Conservation (phyloP, 92 coral and sea anemone genomes). For the Epizoanthus stellaris region DNA sequence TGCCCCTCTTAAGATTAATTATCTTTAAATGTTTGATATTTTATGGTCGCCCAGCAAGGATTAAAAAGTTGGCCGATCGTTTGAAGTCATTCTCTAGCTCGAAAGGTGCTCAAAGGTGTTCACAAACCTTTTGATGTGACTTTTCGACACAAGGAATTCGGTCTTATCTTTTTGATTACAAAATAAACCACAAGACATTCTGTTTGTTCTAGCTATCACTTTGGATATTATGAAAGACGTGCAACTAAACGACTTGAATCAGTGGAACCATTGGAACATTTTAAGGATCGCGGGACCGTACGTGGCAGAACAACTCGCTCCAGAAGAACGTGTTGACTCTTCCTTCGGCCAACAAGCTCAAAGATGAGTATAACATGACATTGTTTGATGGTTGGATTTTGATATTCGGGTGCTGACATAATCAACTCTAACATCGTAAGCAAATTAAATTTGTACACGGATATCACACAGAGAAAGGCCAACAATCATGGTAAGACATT, state of each 20-base stretch:
- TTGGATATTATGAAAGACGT: background rate
- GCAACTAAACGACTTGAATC: no score
- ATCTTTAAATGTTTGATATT: background rate
- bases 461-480: background rate
- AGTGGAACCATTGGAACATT: no score
- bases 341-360: no score
- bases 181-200: constrained; percentile 28
- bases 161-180: constrained; percentile 46
- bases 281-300: no score
- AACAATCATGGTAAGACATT: constrained; percentile 12
- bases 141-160: constrained; percentile 47
- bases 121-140: constrained; percentile 36
- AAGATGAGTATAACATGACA: background rate
- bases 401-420: constrained; percentile 27
- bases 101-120: constrained; percentile 41
- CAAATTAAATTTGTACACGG: background rate
- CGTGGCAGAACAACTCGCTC: no score
- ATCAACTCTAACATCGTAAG: constrained; percentile 5
- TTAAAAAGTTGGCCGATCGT: background rate
- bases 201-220: constrained; percentile 29
- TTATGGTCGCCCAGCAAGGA: background rate
- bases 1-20: no score
- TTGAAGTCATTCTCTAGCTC: background rate
- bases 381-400: background rate
- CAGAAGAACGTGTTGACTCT: no score